Percentiles rank a stretch among this genome's conserved stretches.
These are phyloP conservation scores for Anhinga anhinga DNA, from an alignment of 2,113 vertebrate genomes.

Conservation along the genomic window DNA sequence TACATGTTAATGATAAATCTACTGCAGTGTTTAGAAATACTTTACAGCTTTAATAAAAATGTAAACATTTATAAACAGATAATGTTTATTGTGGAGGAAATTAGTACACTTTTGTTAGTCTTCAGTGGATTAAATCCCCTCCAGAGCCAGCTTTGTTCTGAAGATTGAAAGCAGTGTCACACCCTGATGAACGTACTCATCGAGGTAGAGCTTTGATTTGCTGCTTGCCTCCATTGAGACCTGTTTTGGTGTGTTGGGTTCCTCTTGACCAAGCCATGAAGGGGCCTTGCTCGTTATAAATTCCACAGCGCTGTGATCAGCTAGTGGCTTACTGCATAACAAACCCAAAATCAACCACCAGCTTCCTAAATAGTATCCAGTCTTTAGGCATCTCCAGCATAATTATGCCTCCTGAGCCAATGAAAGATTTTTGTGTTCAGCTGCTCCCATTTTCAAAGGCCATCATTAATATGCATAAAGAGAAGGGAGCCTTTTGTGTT, in stretches of 20 bases:
- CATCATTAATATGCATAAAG: neutral
- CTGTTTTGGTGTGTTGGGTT: neutral
- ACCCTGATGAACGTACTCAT: neutral
- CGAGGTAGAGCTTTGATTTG: neutral
- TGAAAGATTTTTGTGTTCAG: neutral
- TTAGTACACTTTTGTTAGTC: neutral
- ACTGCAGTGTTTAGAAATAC: conserved; percentile 12
- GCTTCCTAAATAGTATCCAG: neutral
- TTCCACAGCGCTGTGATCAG: neutral
- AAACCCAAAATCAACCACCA: neutral
- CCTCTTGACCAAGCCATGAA: neutral
- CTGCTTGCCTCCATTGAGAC: neutral
- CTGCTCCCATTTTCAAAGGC: neutral
- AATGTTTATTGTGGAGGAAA: conserved; percentile 19
- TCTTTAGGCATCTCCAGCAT: neutral
- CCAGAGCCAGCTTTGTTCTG: neutral
- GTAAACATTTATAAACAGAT: conserved; percentile 45
- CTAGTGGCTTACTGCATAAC: neutral
- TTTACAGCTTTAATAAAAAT: conserved; percentile 40
- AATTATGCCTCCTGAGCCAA: neutral
- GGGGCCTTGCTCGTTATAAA: neutral
- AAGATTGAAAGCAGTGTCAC: neutral
- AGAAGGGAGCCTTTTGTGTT: neutral
- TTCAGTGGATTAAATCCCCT: neutral
- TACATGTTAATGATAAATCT: conserved; percentile 64